These are phyloP conservation scores for Zygaena filipendulae DNA, from an alignment of 2,888 invertebrate genomes.

Conservation along the genomic window DNA sequence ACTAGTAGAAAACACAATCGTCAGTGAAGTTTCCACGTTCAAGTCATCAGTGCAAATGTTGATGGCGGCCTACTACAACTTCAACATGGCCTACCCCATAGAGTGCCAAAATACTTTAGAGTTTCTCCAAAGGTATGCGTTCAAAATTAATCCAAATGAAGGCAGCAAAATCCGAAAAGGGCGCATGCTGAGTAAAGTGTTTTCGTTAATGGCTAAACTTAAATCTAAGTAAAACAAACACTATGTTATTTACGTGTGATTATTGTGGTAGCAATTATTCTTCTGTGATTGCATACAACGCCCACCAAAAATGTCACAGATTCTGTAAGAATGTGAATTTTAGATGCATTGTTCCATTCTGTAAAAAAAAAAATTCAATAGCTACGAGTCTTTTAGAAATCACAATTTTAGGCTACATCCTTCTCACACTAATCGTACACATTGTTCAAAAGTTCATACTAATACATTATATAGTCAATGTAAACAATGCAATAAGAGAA, in stretches of 20 bases:
- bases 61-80: background rate
- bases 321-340: background rate
- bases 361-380: background rate
- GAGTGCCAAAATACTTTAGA: background rate
- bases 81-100: background rate
- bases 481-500: background rate
- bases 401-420: background rate
- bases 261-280: background rate
- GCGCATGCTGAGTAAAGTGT: background rate
- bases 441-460: background rate
- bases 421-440: background rate
- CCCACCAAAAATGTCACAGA: background rate
- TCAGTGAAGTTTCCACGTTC: background rate
- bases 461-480: background rate
- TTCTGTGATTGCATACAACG: background rate
- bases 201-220: background rate
- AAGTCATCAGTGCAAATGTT: background rate
- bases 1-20: background rate
- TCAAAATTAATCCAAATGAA: background rate
- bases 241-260: background rate
- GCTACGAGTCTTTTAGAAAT: background rate
- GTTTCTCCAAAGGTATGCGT: background rate
- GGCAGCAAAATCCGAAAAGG: background rate
- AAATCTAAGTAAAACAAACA: too few species aligned
- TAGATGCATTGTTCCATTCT: background rate